Evolutionary conservation across 2,797 vertebrate genomes (phyloP).

Genomic region (Tauraco hartlaubi): DNA sequence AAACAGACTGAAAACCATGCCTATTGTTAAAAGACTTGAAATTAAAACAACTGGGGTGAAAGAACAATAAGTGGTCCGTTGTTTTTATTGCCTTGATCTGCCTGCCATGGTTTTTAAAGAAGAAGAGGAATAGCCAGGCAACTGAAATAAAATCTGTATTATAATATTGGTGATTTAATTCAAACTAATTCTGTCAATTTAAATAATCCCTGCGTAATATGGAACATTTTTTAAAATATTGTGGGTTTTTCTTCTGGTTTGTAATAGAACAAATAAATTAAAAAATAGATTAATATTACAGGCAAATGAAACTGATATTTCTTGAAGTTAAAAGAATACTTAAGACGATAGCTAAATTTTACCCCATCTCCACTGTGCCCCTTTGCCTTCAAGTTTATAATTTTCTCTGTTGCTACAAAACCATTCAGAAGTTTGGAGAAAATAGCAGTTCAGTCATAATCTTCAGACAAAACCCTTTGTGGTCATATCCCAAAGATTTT

Average conservation of each 20-base stretch:
- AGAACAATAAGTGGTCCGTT: neutral
- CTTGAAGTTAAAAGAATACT: neutral
- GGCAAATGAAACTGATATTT: neutral
- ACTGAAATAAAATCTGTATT: neutral
- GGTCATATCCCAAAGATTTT: neutral
- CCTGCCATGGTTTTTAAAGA: neutral
- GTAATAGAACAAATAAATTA: neutral
- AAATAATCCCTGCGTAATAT: neutral
- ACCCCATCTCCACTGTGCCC: neutral
- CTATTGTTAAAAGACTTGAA: slow-evolving; percentile 20
- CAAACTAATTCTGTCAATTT: neutral
- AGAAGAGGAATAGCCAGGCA: neutral
- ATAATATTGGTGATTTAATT: neutral
- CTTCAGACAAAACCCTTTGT: neutral
- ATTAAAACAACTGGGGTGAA: neutral
- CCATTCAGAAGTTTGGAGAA: neutral
- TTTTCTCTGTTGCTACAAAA: neutral
- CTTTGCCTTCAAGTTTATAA: neutral
- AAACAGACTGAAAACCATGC: neutral
- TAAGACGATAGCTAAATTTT: neutral
- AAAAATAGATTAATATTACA: neutral
- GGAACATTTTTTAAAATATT: neutral
- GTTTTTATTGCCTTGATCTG: neutral
- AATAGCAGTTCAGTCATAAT: neutral
- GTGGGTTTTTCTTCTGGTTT: rapidly evolving